A percentile compares a stretch with the other conserved stretches of the same genome.
Conservation (phyloP, 2,888 invertebrate genomes). For the Escarpia spicata region DNA sequence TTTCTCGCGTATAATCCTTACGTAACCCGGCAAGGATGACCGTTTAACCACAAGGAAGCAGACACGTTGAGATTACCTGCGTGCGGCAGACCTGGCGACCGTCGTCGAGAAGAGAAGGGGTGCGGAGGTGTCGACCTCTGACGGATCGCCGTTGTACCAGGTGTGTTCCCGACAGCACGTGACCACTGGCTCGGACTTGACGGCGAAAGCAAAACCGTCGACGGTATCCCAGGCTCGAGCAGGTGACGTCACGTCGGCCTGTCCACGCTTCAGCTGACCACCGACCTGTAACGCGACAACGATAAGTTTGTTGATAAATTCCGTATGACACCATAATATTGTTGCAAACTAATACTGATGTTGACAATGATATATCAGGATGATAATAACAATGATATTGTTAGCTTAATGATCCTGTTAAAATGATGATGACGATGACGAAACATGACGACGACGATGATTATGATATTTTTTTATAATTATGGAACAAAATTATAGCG, state of each 20-base stretch:
- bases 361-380: too few species aligned
- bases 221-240: background rate
- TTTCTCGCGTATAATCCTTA: background rate
- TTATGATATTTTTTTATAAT: background rate
- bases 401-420: too few species aligned
- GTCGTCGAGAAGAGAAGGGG: background rate
- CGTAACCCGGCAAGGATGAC: too few species aligned
- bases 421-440: background rate
- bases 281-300: background rate
- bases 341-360: background rate
- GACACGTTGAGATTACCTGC: background rate
- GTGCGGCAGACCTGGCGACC: background rate
- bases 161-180: background rate
- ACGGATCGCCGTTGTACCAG: background rate
- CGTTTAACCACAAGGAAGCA: too few species aligned
- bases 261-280: background rate
- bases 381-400: too few species aligned
- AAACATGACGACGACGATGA: background rate
- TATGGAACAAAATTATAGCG: background rate
- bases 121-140: background rate
- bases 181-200: conserved; percentile 11
- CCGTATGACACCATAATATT: too few species aligned
- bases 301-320: background rate
- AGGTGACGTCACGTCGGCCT: background rate
- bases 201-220: background rate